phyloP scores from a whole-genome alignment of 35 echinoderm and acorn worm species.

The Eucidaris tribuloides region DNA sequence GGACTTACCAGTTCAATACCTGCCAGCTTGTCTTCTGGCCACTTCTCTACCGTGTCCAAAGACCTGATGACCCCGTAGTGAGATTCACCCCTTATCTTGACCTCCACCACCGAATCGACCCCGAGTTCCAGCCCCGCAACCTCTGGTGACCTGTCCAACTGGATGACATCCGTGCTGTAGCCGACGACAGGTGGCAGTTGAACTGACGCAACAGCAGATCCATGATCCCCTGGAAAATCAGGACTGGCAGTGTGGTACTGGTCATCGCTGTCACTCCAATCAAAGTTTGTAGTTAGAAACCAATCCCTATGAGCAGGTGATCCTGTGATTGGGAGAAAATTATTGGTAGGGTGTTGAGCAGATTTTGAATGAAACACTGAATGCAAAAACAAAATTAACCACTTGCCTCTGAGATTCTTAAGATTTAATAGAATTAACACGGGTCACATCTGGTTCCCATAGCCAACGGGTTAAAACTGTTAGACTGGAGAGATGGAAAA shows the following conservation, averaged over 20 bases:
- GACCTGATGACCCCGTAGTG: conserved; percentile 44
- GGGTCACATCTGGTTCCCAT: too few species aligned
- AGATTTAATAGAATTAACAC: too few species aligned
- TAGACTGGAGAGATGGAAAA: too few species aligned
- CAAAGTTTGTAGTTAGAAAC: background rate
- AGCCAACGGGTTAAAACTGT: too few species aligned
- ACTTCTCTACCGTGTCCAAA: background rate
- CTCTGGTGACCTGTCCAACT: background rate
- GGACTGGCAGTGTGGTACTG: background rate
- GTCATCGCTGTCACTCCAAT: background rate
- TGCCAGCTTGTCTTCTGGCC: background rate
- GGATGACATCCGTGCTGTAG: conserved; percentile 13
- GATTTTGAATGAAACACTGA: too few species aligned
- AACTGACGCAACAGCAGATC: too few species aligned
- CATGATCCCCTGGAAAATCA: background rate
- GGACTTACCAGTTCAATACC: conserved; percentile 53
- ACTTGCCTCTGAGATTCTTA: too few species aligned
- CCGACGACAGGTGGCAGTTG: background rate
- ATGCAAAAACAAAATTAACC: too few species aligned
- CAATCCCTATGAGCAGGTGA: background rate
- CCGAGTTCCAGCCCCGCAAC: background rate
- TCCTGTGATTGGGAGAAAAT: background rate
- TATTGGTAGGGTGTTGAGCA: too few species aligned
- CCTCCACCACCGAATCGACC: conserved; percentile 47
- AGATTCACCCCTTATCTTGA: background rate